Evolutionary conservation across 2,888 invertebrate species (phyloP).

Genomic region (Thera obeliscata): DNA sequence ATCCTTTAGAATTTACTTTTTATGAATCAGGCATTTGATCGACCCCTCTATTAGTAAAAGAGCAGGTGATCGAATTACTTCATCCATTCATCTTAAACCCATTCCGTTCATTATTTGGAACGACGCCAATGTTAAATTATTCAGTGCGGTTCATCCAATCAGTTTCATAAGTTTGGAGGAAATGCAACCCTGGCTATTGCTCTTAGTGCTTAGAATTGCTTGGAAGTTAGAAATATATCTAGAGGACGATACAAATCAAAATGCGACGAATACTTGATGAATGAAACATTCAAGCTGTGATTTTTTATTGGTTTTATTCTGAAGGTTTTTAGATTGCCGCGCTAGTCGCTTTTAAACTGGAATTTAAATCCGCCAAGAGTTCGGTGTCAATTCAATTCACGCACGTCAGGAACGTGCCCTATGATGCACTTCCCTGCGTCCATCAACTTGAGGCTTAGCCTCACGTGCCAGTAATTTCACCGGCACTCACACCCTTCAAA

Average conservation of each 20-base stretch:
- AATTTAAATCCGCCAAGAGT: too few species aligned
- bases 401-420: too few species aligned
- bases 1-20: too few species aligned
- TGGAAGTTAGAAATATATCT: neutral
- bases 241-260: neutral
- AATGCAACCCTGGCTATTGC: conserved; percentile 11
- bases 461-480: too few species aligned
- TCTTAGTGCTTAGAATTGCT: conserved; percentile 16
- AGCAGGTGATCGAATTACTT: conserved; percentile 4
- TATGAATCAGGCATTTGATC: too few species aligned
- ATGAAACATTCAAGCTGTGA: neutral
- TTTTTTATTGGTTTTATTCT: too few species aligned
- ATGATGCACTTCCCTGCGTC: too few species aligned
- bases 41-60: neutral
- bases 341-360: too few species aligned
- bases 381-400: too few species aligned
- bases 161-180: conserved; percentile 8
- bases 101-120: conserved; percentile 21
- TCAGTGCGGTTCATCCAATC: conserved; percentile 28
- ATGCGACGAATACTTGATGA: neutral
- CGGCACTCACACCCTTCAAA: too few species aligned
- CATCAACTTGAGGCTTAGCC: too few species aligned
- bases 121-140: conserved; percentile 25
- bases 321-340: too few species aligned
- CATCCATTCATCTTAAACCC: conserved; percentile 19